Conservation (phyloP, 2,888 invertebrate species). For the Drosophila barbarae region DNA sequence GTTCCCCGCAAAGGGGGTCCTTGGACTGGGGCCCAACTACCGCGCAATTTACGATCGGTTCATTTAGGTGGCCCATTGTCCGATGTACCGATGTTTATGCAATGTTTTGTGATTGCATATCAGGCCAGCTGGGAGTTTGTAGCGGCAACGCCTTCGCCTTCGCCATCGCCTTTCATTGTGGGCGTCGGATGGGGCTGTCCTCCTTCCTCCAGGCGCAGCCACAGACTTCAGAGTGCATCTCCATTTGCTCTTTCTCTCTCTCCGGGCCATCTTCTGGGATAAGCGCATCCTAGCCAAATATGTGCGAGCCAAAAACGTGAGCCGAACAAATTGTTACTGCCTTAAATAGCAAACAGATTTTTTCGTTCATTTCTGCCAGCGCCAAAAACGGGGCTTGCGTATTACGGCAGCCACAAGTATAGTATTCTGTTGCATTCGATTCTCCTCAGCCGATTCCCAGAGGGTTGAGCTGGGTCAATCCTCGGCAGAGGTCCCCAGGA, state of each 20-base stretch:
- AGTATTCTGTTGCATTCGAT: conserved; percentile 30
- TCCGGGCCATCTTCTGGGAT: conserved; percentile 1
- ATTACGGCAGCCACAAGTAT: conserved; percentile 34
- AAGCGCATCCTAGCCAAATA: conserved; percentile 48
- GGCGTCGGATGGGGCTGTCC: conserved; percentile 46
- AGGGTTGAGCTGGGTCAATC: conserved; percentile 57
- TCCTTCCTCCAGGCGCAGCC: background rate
- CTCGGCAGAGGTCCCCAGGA: conserved; percentile 35
- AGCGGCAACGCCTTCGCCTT: conserved; percentile 44
- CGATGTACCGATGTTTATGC: conserved; percentile 60
- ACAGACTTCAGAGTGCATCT: conserved; percentile 8
- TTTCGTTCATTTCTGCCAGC: conserved; percentile 23
- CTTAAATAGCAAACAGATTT: conserved; percentile 58
- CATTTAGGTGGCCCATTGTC: conserved; percentile 71
- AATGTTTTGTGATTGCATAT: conserved; percentile 62
- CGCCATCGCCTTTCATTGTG: conserved; percentile 45
- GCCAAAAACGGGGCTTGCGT: conserved; percentile 37
- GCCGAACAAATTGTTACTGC: conserved; percentile 64
- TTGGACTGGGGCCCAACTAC: conserved; percentile 54
- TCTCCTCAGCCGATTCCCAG: conserved; percentile 50
- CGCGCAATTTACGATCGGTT: conserved; percentile 67
- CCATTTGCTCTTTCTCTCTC: conserved; percentile 8
- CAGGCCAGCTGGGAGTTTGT: conserved; percentile 61
- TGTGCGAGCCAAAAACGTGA: conserved; percentile 56
- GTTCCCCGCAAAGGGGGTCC: conserved; percentile 24